Evolutionary conservation across 1,140 invertebrate species (phyloP).

Genomic region (Adelges cooleyi): DNA sequence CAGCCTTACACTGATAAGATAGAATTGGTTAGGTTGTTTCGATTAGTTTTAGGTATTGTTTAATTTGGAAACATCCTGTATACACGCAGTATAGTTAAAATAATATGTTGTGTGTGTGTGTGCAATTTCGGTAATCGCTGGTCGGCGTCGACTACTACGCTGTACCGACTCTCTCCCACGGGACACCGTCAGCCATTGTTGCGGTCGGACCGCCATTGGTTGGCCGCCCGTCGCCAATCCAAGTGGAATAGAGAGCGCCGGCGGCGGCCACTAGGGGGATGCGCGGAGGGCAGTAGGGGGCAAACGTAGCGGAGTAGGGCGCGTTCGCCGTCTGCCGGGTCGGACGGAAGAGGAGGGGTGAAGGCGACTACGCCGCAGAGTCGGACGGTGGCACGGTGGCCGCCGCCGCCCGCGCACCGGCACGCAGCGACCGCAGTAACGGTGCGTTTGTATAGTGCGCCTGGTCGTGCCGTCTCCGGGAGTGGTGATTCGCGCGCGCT

Average conservation of each 20-base stretch:
- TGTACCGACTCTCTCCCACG: slow-evolving; percentile 4
- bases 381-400: too few species aligned
- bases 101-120: too few species aligned
- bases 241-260: slow-evolving; percentile 14
- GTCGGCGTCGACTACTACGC: background rate
- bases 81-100: too few species aligned
- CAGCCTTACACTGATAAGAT: too few species aligned
- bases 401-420: background rate
- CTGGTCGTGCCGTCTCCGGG: slow-evolving; percentile 8
- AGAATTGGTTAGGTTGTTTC: too few species aligned
- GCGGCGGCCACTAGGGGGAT: background rate
- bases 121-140: too few species aligned
- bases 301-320: too few species aligned
- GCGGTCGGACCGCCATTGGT: slow-evolving; percentile 14
- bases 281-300: background rate
- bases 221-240: slow-evolving; percentile 16
- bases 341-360: too few species aligned
- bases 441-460: background rate
- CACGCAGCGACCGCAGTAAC: background rate
- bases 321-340: background rate
- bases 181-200: slow-evolving; percentile 22
- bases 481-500: background rate
- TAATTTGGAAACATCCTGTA: too few species aligned
- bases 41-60: too few species aligned
- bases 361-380: background rate